These are phyloP conservation scores for Aratinga solstitialis DNA, from an alignment of 2,797 vertebrate genomes.

Conservation along the genomic window DNA sequence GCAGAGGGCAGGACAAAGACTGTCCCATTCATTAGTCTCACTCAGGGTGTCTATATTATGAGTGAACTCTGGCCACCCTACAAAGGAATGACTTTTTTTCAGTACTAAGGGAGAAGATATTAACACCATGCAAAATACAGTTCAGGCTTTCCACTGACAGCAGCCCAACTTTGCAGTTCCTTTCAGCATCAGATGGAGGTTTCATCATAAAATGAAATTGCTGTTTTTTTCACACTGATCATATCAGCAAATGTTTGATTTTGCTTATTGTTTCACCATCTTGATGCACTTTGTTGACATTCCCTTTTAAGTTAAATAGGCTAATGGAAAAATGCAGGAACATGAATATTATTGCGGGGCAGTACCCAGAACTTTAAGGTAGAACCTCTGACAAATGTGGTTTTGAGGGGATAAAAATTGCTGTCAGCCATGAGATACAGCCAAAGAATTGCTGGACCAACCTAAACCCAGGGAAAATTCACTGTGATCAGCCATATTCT, in stretches of 20 bases:
- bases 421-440: background rate
- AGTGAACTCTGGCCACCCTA: background rate
- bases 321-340: background rate
- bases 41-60: background rate
- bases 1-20: background rate
- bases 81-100: background rate
- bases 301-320: background rate
- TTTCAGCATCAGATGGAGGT: background rate
- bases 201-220: background rate
- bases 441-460: background rate
- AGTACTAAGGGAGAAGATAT: background rate
- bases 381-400: background rate
- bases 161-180: background rate
- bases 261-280: background rate
- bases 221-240: background rate
- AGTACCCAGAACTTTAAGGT: background rate
- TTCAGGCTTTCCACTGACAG: background rate
- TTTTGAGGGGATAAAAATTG: background rate
- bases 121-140: background rate
- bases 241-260: background rate
- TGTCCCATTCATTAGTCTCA: background rate
- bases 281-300: background rate
- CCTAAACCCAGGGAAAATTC: background rate
- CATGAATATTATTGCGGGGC: background rate
- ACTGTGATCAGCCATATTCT: background rate